Base-by-base conservation (phyloP, 2,113 vertebrate species). In the Microcebus murinus region DNA sequence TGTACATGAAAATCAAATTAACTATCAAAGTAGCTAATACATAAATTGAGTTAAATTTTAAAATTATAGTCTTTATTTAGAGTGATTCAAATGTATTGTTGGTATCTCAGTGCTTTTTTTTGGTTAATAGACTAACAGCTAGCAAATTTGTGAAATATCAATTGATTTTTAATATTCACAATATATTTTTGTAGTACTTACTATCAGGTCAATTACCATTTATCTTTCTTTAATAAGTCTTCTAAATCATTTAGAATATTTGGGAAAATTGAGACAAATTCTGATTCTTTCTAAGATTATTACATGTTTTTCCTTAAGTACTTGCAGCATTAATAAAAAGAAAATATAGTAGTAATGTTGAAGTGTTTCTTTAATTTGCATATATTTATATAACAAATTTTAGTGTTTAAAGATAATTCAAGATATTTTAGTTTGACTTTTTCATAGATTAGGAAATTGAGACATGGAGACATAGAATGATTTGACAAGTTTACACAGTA, bases 1-100 rank as follows among this genome's bases (percentile, higher is more conserved):
- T 87, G 14, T 73, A 31, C 39, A 70, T 76, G 25, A 74, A 82
- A 89, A n/a, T 71, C 25, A 95, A 88, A 79, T 67, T 74, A 95
- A 45, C 27, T 85, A 57, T 59, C 39, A 52, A 93, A 87, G 48
- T 50, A 81, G 21, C 6, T 85, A 80, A 74, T 59, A 67, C 8
- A 34, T 48, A 81, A 55, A 77, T 21, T 90, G 48, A 74, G 17
- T 59, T 74, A 52, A 55, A 82, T 31, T 36, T 85, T 81, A 68
- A 90, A 7, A 61, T 81, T 59, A 31, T 52, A 52, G 39, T 7
- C 5, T 83, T 92, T 70, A 70, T 20, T 57, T 74, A 21, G 4
- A 6, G 14, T 57, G 23, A 74, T 82, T 73, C 94, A 15, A 79
- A 80, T 48, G 4, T 34, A 10, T 3, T 70, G 1, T 61, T 87